These are phyloP conservation scores for Pungitius pungitius DNA, from an alignment of 2,113 vertebrate genomes.

Conservation along the genomic window DNA sequence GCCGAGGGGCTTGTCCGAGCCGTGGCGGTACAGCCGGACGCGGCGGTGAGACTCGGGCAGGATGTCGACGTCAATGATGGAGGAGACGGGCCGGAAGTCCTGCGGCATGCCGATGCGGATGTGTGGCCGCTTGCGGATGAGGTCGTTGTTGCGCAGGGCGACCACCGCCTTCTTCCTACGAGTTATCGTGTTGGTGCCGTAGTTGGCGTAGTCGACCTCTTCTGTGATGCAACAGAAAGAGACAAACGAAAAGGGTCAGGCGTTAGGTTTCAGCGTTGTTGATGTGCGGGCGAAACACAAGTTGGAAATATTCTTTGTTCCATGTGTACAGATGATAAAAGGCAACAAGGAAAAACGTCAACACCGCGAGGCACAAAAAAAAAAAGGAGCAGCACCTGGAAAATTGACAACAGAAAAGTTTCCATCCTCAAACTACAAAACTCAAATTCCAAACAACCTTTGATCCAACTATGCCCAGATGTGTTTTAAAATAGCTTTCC, in stretches of 20 bases:
- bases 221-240: conserved; percentile 80
- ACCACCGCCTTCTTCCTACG: conserved; percentile 91
- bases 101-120: conserved; percentile 95
- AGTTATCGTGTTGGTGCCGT: conserved; percentile 88
- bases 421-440: conserved; percentile 4
- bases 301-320: not conserved
- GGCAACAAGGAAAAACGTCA: not conserved
- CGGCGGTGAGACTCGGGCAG: conserved; percentile 95
- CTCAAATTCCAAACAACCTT: conserved; percentile 22
- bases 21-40: conserved; percentile 92
- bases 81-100: conserved; percentile 96
- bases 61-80: conserved; percentile 98
- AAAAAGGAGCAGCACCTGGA: conserved; percentile 1
- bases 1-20: conserved; percentile 94
- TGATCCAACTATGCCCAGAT: conserved; percentile 50
- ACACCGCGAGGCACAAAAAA: not conserved
- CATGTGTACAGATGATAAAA: not conserved
- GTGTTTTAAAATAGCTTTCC: conserved; percentile 17
- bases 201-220: conserved; percentile 92
- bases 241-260: conserved; percentile 3
- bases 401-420: conserved; percentile 13
- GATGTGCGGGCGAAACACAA: not conserved
- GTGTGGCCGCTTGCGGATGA: conserved; percentile 90
- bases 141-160: conserved; percentile 89
- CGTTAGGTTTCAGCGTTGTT: not conserved